Percentiles rank a stretch among this genome's conserved stretches.
These are phyloP conservation scores for Drosophila nigromelanica DNA, from an alignment of 1,140 invertebrate species.

Conservation along the genomic window DNA sequence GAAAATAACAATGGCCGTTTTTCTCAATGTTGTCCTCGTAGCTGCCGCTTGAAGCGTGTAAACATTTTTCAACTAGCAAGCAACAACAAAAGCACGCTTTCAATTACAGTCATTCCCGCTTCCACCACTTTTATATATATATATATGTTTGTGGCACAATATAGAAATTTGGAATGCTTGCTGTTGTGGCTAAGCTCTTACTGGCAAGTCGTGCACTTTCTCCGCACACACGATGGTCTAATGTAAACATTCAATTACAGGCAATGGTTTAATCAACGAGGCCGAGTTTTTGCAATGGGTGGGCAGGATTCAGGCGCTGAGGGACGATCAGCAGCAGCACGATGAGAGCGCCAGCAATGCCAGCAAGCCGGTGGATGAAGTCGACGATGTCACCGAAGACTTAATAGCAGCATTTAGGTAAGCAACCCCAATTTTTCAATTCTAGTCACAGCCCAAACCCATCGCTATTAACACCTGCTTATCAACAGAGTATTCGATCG, in stretches of 20 bases:
- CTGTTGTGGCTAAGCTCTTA: background rate
- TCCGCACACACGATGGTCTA: background rate
- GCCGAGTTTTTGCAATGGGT: slow-evolving; percentile 90
- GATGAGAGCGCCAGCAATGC: slow-evolving; percentile 83
- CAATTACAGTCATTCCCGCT: slow-evolving; percentile 19
- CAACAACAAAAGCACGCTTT: slow-evolving; percentile 56
- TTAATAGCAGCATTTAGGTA: slow-evolving; percentile 90
- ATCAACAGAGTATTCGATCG: slow-evolving; percentile 89
- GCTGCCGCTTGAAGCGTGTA: slow-evolving; percentile 55
- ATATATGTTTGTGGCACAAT: too few relatives aligned
- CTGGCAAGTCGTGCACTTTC: background rate
- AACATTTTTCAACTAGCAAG: slow-evolving; percentile 45
- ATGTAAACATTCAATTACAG: slow-evolving; percentile 80
- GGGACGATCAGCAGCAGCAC: slow-evolving; percentile 84
- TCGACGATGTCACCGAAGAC: slow-evolving; percentile 88
- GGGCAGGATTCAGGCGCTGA: slow-evolving; percentile 87
- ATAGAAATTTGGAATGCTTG: background rate
- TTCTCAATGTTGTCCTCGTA: slow-evolving; percentile 50
- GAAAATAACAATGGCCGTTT: slow-evolving; percentile 54
- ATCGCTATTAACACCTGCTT: background rate
- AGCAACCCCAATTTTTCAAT: slow-evolving; percentile 7
- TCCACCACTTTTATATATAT: background rate
- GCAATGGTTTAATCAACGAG: slow-evolving; percentile 88
- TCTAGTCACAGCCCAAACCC: background rate
- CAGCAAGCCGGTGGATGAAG: slow-evolving; percentile 83